Percentiles rank a stretch among this genome's conserved stretches.
These are phyloP conservation scores for Nannospalax galili DNA, from an alignment of 2,113 vertebrate genomes.

Conservation along the genomic window DNA sequence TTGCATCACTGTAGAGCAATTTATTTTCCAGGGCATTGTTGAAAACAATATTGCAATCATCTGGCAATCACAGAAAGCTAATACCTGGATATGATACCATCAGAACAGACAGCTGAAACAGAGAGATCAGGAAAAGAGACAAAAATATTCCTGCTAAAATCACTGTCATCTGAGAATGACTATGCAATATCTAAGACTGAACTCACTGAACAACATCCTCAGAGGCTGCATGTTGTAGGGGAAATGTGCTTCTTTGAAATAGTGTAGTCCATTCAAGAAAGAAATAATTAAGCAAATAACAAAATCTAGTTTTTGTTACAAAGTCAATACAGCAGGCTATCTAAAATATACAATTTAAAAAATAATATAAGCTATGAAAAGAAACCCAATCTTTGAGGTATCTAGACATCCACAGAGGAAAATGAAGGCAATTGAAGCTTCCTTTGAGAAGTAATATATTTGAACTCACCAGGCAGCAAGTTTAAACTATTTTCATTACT, in stretches of 20 bases:
- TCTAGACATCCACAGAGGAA: not conserved
- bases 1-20: not conserved
- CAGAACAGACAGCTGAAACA: not conserved
- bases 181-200: not conserved
- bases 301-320: not conserved
- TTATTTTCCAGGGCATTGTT: not conserved
- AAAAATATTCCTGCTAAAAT: not conserved
- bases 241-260: constrained; percentile 1
- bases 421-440: not conserved
- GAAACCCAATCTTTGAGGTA: not conserved
- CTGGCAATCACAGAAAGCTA: constrained; percentile 14
- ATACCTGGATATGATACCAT: constrained; percentile 7
- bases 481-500: not conserved
- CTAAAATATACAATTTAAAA: not conserved
- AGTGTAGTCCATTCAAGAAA: not conserved
- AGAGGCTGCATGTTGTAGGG: not conserved
- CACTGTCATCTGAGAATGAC: not conserved
- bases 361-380: not conserved
- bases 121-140: not conserved
- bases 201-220: not conserved
- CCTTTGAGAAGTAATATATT: not conserved
- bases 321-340: not conserved
- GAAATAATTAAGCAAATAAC: not conserved
- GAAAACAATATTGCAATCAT: constrained; percentile 14
- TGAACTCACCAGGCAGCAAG: not conserved